Percentiles rank a stretch among this genome's conserved stretches.
Evolutionary conservation across 2,113 vertebrate genomes (phyloP).

Genomic region (Phyllostomus hastatus): DNA sequence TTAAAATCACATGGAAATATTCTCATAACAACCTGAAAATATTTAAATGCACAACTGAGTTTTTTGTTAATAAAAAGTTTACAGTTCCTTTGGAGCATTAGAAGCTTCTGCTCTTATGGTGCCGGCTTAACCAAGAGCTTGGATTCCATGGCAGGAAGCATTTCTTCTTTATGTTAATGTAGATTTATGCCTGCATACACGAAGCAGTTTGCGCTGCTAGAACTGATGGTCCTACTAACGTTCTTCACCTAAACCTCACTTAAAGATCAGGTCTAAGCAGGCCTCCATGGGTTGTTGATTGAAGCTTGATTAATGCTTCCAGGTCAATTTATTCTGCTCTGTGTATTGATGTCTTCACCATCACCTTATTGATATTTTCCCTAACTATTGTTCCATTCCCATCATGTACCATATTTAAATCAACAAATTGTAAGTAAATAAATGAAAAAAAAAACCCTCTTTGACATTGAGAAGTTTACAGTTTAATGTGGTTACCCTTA

Average conservation of each 20-base stretch:
- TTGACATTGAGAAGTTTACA: background rate
- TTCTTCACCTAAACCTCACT: background rate
- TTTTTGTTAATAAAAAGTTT: background rate
- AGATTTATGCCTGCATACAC: background rate
- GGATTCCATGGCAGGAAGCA: background rate
- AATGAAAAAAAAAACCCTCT: background rate
- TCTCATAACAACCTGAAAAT: background rate
- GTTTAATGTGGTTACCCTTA: background rate
- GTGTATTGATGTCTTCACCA: background rate
- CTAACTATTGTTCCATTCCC: background rate
- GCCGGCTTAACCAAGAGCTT: background rate
- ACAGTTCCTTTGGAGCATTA: background rate
- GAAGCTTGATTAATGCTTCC: background rate
- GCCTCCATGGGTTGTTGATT: background rate
- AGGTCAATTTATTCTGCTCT: background rate
- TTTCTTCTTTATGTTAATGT: background rate
- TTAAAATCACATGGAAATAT: background rate
- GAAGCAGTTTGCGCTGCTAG: background rate
- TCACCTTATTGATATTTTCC: background rate
- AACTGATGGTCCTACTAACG: background rate
- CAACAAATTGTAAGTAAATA: background rate
- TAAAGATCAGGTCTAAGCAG: background rate
- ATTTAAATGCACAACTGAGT: background rate
- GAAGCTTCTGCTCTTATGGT: background rate
- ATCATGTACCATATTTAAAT: background rate